Base-by-base conservation (phyloP, 2,113 vertebrate genomes). In the Barbus barbus region DNA sequence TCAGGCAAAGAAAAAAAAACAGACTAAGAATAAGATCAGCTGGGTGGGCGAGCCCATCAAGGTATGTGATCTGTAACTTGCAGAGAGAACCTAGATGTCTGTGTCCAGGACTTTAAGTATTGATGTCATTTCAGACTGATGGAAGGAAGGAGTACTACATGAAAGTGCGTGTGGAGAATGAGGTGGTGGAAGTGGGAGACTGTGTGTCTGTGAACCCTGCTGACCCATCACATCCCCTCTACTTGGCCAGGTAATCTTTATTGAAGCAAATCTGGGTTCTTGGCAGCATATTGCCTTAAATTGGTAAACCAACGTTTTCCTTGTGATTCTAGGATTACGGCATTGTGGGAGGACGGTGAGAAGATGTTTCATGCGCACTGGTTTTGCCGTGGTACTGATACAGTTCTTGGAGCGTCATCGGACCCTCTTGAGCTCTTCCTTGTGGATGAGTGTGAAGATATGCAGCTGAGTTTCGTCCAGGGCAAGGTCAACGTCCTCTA, bases 361-460 rank as follows among this genome's bases (percentile, higher is more conserved):
- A 96, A 96, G 86, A 98, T 98, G 97, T 98, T 99, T 87, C 98
- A 99, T 0, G 97, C 97, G 0, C 97, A 98, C 87, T 99, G 98
- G 98, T 99, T 99, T 92, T 95, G 93, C 16, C 96, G 96, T 0
- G 97, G 98, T 63, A 95, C 93, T 0, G 95, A 98, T 87, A 99
- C 97, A 0, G 96, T 97, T 13, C 93, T 99, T 0, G 97, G 98
- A 0, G 97, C 97, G 84, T 97, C 96, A 0, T 98, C 98, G 0
- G 98, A 99, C 86, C 97, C 97, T 0, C 85, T 97, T 74, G 98
- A 99, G 90, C 95, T 99, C 0, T 96, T 99, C 84, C 77, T 98
- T 65, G 97, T 99, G 82, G 97, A 99, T 0, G 97, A 98, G 16
- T 99, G 97, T 2, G 98, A 99, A 87, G 96, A 98, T 90, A 98